Conservation (phyloP, 2,888 invertebrate genomes). For the Parnassius glacialis region DNA sequence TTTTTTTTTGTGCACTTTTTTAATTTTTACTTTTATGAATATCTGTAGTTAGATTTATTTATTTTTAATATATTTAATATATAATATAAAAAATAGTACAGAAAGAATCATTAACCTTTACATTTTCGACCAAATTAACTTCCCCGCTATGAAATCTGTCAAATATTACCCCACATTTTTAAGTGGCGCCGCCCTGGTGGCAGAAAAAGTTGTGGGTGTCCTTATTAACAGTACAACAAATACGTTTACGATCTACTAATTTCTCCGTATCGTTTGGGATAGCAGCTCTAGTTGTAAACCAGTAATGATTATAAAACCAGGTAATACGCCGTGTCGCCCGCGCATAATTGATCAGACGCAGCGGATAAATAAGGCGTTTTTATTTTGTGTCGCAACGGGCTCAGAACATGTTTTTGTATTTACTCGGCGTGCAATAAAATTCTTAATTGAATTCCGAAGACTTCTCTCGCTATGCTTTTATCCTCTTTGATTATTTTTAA, state of each 20-base stretch:
- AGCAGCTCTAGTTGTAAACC: slow-evolving; percentile 37
- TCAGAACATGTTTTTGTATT: slow-evolving; percentile 45
- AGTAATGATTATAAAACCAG: slow-evolving; percentile 42
- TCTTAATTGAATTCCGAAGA: slow-evolving; percentile 42
- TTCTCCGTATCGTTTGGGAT: slow-evolving; percentile 37
- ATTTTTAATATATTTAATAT: no score
- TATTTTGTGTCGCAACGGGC: slow-evolving; percentile 40
- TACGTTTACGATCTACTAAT: slow-evolving; percentile 41
- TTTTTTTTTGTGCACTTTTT: no score
- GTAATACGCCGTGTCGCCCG: slow-evolving; percentile 38
- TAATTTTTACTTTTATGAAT: no score
- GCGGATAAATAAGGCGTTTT: slow-evolving; percentile 45
- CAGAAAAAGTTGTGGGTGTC: no score
- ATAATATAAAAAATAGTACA: no score
- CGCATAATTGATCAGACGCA: slow-evolving; percentile 45
- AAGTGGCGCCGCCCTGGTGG: no score
- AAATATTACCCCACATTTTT: no score
- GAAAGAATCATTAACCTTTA: no score
- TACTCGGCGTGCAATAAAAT: slow-evolving; percentile 45
- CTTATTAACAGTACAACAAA: slow-evolving; percentile 37
- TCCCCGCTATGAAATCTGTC: no score
- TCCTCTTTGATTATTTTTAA: slow-evolving; percentile 12
- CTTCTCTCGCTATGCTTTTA: slow-evolving; percentile 27
- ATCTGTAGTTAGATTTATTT: no score
- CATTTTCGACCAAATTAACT: no score